Percentiles rank a stretch among this genome's conserved stretches.
Conservation (phyloP, 1,140 invertebrate genomes). For the Sinonovacula constricta region DNA sequence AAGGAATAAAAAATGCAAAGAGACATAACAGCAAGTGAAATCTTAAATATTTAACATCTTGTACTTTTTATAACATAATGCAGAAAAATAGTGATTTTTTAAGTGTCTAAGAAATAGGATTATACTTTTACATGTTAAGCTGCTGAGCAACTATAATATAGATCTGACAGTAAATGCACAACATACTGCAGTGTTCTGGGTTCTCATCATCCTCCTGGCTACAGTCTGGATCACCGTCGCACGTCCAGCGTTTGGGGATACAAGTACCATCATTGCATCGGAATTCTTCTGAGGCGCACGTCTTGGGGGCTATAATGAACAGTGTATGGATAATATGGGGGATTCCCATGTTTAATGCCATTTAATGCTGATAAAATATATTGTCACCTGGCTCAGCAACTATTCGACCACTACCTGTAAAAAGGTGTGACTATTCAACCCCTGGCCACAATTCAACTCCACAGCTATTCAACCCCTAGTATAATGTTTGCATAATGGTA, state of each 20-base stretch:
- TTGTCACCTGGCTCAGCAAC: background rate
- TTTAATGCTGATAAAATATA: too few relatives aligned
- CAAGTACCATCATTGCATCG: constrained; percentile 6
- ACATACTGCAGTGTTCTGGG: background rate
- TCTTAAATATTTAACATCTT: too few relatives aligned
- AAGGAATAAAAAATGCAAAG: too few relatives aligned
- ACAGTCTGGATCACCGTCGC: constrained; percentile 44
- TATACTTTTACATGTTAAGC: too few relatives aligned
- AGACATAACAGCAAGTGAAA: too few relatives aligned
- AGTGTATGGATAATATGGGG: background rate
- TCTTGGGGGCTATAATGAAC: constrained; percentile 41
- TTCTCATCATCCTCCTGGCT: constrained; percentile 32
- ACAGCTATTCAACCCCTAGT: background rate
- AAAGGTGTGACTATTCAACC: background rate
- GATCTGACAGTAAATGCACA: too few relatives aligned
- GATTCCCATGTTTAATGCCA: background rate
- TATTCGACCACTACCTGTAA: background rate
- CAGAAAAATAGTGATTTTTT: too few relatives aligned
- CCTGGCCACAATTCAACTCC: background rate
- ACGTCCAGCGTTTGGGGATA: constrained; percentile 27
- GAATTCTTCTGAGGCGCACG: constrained; percentile 23
- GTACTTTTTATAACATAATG: too few relatives aligned
- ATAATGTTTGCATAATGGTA: background rate
- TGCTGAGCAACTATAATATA: too few relatives aligned
- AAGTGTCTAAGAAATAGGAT: too few relatives aligned